These are phyloP conservation scores for Ephestia elutella DNA, from an alignment of 1,140 invertebrate species.

Conservation along the genomic window DNA sequence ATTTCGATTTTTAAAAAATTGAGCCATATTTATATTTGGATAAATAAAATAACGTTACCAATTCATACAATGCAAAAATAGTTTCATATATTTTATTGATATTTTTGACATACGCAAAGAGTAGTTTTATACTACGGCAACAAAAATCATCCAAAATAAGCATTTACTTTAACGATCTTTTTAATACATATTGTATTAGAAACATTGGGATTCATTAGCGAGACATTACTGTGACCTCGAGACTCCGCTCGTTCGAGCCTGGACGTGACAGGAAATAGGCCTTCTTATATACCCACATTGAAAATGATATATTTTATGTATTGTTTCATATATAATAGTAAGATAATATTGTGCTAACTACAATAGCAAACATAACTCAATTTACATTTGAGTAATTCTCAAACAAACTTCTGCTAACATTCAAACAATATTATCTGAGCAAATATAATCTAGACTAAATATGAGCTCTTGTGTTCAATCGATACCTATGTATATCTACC, in stretches of 20 bases:
- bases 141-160: not conserved
- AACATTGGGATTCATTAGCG: not conserved
- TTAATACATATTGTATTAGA: too few species aligned
- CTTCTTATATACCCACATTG: not conserved
- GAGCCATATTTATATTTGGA: too few species aligned
- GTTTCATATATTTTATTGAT: too few species aligned
- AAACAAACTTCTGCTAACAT: not conserved
- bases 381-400: not conserved
- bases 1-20: too few species aligned
- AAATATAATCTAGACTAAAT: not conserved
- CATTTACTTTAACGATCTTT: not conserved
- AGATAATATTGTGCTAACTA: too few species aligned
- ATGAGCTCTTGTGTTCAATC: not conserved
- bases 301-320: not conserved
- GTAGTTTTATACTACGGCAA: not conserved
- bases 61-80: too few species aligned
- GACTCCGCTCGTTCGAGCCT: not conserved
- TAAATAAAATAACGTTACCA: too few species aligned
- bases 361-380: not conserved
- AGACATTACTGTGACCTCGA: not conserved
- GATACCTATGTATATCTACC: too few species aligned
- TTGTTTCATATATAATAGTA: too few species aligned
- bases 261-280: conserved; percentile 4
- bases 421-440: not conserved
- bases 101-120: too few species aligned